Evolutionary conservation across 2,888 invertebrate species (phyloP).

Genomic region (Norana najaformis): DNA sequence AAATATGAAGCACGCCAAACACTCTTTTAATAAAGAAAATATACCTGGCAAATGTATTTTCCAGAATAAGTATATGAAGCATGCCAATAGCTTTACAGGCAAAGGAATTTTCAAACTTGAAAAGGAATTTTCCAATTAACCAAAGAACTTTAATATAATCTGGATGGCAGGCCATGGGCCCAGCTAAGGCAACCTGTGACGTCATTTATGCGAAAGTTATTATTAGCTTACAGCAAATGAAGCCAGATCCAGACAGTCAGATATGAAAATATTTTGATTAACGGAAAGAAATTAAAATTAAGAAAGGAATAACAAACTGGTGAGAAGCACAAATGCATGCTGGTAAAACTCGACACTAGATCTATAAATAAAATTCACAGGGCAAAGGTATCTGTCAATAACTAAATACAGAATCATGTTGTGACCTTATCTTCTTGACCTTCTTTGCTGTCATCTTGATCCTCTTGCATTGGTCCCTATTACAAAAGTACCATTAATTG

Average conservation of each 20-base stretch:
- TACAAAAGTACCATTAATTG: background rate
- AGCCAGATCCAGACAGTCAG: background rate
- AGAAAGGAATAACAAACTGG: background rate
- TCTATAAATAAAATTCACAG: background rate
- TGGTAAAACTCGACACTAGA: background rate
- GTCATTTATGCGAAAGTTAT: background rate
- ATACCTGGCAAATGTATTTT: background rate
- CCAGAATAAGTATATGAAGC: background rate
- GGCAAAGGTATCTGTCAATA: background rate
- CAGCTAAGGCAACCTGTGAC: background rate
- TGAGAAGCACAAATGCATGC: background rate
- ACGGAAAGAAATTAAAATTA: background rate
- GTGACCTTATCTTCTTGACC: constrained; percentile 17
- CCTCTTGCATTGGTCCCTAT: background rate
- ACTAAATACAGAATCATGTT: background rate
- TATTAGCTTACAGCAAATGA: background rate
- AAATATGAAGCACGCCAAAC: background rate
- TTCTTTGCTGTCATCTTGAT: constrained; percentile 23
- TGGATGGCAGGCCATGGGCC: background rate
- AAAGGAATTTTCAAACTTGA: background rate
- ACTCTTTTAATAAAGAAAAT: background rate
- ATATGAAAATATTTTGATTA: too few species aligned
- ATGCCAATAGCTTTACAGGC: background rate
- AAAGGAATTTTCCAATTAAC: background rate
- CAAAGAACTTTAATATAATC: background rate